These are phyloP conservation scores for Ibycter americanus DNA, from an alignment of 2,797 vertebrate species.

Conservation along the genomic window DNA sequence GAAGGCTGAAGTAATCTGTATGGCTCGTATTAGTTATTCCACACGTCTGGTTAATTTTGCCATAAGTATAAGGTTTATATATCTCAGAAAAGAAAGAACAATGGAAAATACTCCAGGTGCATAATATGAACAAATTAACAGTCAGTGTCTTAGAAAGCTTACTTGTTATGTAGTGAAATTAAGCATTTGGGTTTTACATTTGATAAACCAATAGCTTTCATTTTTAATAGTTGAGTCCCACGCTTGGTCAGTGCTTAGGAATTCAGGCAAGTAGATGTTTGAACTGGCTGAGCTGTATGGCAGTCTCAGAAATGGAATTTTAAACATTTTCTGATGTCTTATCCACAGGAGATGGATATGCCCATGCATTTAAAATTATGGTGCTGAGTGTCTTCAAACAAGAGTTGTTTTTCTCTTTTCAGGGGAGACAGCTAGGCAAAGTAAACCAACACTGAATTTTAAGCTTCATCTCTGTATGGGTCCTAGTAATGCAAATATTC, in stretches of 20 bases:
- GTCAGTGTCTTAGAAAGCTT: background rate
- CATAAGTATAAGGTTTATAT: background rate
- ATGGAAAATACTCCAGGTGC: background rate
- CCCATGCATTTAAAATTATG: background rate
- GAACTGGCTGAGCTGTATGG: background rate
- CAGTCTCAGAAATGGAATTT: background rate
- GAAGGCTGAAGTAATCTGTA: background rate
- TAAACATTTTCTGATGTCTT: background rate
- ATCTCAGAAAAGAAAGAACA: background rate
- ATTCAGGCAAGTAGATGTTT: background rate
- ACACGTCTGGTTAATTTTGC: background rate
- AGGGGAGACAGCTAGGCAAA: background rate
- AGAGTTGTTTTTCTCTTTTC: background rate
- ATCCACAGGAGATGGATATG: background rate
- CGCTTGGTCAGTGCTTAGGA: background rate
- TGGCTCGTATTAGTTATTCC: background rate
- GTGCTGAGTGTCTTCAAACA: background rate
- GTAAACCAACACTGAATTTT: background rate
- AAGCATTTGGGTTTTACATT: background rate
- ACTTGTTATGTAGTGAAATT: background rate
- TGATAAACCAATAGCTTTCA: background rate
- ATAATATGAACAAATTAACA: background rate
- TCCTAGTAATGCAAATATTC: slow-evolving; percentile 1
- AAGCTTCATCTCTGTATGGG: background rate
- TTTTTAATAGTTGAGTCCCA: background rate